Base-by-base conservation (phyloP, 53 echinoderm and acorn worm genomes). In the Echinometra lucunter region DNA sequence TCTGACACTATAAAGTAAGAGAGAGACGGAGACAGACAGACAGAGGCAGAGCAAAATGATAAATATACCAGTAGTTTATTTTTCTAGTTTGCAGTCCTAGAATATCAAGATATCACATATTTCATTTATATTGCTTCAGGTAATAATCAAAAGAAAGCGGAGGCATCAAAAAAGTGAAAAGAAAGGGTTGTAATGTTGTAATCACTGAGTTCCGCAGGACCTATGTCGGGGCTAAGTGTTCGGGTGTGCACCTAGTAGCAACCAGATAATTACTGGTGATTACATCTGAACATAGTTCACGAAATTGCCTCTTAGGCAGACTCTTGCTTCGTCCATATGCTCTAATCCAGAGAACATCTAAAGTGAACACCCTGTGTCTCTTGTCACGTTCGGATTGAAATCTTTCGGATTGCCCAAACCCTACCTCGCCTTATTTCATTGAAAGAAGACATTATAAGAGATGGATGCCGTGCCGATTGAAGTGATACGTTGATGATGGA, bases 351-450 rank as follows among this genome's bases (percentile, higher is more conserved):
- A 44, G 8, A 81, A 11, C 38, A 42, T 81, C 44, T 0, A 49
- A 85, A 85, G 85, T 85, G 85, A 85, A 85, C 85, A 13, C 53
- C 85, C 85, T 23, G 15, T 49, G 85, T 49, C 85, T 28, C n/a
- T 3, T 28, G 85, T 85, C 85, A 85, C 85, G 85, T 13, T 49
- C 49, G 1, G 8, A 8, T 44, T 44, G n/a, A 85, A 85, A 85
- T 49, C 85, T 40, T 27, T 12, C 27, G 49, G n/a, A 47, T 85
- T 85, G 30, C 49, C 53, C n/a, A 47, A 49, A 1, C 49, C 49
- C 32, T 82, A 74, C 74, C 37, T 21, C n/a, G n/a, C n/a, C n/a
- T n/a, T 82, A 44, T 49, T 85, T 30, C 10, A 12, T 12, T 49
- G 47, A 85, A 8, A 85, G 85, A 49, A 49, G 49, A 85, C 49